phyloP scores from a whole-genome alignment of 2,113 vertebrate species.

The Mionectes macconnelli region DNA sequence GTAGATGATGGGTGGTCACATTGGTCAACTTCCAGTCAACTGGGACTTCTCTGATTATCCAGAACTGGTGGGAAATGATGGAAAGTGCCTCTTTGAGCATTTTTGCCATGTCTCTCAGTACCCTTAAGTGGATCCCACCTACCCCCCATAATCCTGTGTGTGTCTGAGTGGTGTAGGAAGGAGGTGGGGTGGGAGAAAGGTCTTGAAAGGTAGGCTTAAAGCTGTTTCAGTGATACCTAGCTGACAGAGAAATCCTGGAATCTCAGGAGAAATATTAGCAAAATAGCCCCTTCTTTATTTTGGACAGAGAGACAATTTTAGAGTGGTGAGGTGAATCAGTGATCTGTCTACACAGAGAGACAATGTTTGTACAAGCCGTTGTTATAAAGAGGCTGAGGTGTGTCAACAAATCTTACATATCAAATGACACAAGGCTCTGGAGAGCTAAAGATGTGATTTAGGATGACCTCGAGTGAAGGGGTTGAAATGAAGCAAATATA shows the following conservation, averaged over 20 bases:
- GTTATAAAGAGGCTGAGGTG: background rate
- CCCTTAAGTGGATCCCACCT: background rate
- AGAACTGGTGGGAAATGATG: background rate
- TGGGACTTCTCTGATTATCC: background rate
- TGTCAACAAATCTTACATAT: constrained; percentile 2
- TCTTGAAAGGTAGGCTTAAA: background rate
- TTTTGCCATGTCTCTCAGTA: background rate
- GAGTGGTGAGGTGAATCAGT: constrained; percentile 18
- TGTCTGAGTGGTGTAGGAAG: background rate
- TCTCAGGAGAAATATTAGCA: background rate
- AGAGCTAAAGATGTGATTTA: background rate
- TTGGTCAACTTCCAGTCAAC: background rate
- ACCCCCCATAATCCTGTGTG: background rate
- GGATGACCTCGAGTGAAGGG: background rate
- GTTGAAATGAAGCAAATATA: background rate
- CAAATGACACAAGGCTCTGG: background rate
- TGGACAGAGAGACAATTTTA: background rate
- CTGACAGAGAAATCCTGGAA: background rate
- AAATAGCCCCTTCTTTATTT: background rate
- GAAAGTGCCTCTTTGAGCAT: background rate
- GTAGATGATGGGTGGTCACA: rapidly evolving
- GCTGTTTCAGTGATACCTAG: background rate
- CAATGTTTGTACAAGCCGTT: background rate
- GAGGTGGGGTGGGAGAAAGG: background rate
- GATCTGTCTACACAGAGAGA: background rate